Evolutionary conservation across 2,888 invertebrate genomes (phyloP).

Genomic region (Coecobrya sp.): DNA sequence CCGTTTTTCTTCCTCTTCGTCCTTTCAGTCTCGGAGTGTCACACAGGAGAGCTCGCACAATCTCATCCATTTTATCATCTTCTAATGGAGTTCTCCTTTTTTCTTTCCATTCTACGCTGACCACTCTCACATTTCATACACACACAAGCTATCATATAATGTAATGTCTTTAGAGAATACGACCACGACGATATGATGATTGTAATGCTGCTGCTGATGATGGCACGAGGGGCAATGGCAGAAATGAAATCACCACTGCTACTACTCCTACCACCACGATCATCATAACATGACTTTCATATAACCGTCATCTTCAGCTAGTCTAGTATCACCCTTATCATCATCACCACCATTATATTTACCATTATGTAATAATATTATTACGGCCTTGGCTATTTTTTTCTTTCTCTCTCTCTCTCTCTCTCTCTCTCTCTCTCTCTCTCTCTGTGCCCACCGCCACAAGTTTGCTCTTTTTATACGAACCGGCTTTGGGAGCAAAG

Average conservation of each 20-base stretch:
- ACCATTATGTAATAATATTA: conserved; percentile 60
- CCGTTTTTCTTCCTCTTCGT: conserved; percentile 46
- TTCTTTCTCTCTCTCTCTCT: background rate
- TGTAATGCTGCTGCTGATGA: conserved; percentile 20
- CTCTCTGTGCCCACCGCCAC: background rate
- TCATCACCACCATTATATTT: conserved; percentile 53
- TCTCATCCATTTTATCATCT: conserved; percentile 86
- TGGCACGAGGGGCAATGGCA: conserved; percentile 33
- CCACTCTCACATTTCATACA: conserved; percentile 27
- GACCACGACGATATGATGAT: conserved; percentile 28
- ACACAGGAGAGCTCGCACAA: conserved; percentile 60
- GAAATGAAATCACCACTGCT: conserved; percentile 53
- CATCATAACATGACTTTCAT: conserved; percentile 50
- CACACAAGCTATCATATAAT: conserved; percentile 83
- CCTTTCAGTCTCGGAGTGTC: conserved; percentile 40
- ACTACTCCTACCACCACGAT: conserved; percentile 6
- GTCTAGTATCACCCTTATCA: conserved; percentile 36
- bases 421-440: background rate
- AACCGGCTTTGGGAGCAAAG: background rate
- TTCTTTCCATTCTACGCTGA: background rate
- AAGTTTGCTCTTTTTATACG: background rate
- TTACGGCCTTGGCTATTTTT: conserved; percentile 36
- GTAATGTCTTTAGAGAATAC: conserved; percentile 79
- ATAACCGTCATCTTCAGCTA: conserved; percentile 61
- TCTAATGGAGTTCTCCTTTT: conserved; percentile 85